Base-by-base conservation (phyloP, 1,140 invertebrate genomes). In the Hyphantria cunea region DNA sequence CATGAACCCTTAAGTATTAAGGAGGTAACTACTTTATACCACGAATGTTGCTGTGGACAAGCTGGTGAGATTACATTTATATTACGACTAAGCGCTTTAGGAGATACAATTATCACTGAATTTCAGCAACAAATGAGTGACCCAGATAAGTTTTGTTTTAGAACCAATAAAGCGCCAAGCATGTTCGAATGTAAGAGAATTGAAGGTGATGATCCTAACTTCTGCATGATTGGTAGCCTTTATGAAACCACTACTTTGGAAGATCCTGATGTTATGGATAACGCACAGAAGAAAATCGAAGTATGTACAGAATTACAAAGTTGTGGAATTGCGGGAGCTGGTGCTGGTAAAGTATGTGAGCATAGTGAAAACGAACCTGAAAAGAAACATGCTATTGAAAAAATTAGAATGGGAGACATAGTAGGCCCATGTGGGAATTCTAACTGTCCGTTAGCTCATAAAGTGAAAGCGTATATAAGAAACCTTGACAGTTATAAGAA, bases 331-430 rank as follows among this genome's bases (percentile, higher is more conserved):
- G 48, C 9, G 66, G 60, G 39, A 69, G 52, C 69, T 39, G 58
- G 33, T 0, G 66, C 80, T 15, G 61, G 56, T 34, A n/a, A n/a
- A n/a, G 66, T 50, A 32, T 84, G 82, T 68, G 66, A 76, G 31
- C 76, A 79, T 51, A 52, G 52, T n/a, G 64, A 67, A 51, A 37
- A 50, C 15, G 51, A 64, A 25, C 14, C 59, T 25, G 75, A 78
- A 58, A 82, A 80, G 60, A 68, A 48, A 49, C 84, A 87, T 83
- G 70, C 82, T 15, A 85, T 87, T 41, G 70, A 84, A 60, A 90
- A 88, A 60, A 88, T 90, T 12, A 74, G 78, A 58, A 90, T 90
- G 85, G 86, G 86, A 44, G 86, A 90, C 64, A 90, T 90, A 15
- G 76, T 60, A 14, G 86, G 88, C 10, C 84, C 88, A 31, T 90